Percentiles rank a stretch among this genome's conserved stretches.
phyloP scores from a whole-genome alignment of 2,888 invertebrate species.

The Listrodromus nycthemerus region DNA sequence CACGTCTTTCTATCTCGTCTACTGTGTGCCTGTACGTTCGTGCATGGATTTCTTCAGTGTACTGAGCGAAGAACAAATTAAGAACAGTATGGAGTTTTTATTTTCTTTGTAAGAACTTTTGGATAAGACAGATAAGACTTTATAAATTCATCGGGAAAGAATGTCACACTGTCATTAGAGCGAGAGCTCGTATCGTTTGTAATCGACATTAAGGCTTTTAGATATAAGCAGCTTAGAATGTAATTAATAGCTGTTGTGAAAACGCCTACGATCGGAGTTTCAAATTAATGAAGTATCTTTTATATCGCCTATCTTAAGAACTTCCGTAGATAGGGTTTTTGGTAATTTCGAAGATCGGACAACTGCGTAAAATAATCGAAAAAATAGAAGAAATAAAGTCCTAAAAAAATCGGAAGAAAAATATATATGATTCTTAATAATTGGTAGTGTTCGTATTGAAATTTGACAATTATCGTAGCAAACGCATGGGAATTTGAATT shows the following conservation, averaged over 20 bases:
- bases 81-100: neutral
- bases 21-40: conserved; percentile 5
- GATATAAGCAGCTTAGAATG: neutral
- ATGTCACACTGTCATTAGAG: neutral
- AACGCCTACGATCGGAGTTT: neutral
- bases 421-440: no score
- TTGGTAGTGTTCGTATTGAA: no score
- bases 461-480: no score
- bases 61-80: neutral
- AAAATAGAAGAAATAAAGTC: no score
- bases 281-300: neutral
- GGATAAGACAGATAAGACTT: neutral
- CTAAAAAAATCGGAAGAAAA: no score
- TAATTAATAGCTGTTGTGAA: neutral
- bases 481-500: no score
- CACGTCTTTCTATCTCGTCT: conserved; percentile 42
- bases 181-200: neutral
- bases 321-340: neutral
- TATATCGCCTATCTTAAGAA: neutral
- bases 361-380: neutral
- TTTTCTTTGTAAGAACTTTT: neutral
- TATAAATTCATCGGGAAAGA: neutral
- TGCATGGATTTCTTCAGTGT: neutral
- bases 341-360: neutral
- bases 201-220: neutral